Evolutionary conservation across 2,797 vertebrate species (phyloP), one percentile per base, ranked within the genome.

Genomic region (Eurystomus glaucurus): DNA sequence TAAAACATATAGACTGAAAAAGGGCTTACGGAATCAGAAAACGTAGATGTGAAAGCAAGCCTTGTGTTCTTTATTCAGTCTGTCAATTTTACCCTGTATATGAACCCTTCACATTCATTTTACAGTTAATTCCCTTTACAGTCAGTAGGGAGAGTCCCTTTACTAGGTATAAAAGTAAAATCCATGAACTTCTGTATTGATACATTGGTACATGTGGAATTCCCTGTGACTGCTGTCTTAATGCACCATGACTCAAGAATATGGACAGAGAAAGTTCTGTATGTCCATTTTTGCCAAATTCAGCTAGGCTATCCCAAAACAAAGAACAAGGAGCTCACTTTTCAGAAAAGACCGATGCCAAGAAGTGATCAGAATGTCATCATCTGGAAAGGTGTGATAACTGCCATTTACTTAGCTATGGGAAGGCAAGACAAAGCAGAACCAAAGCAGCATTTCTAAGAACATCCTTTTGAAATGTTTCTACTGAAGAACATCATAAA

Each of bases 401-500:
- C n/a, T 78, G 17, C 14, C 46, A 29, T 68, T 90, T 50, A 35
- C 15, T 37, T 54, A 61, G 13, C 65, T 71, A 14, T 22, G 22
- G 39, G 51, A 76, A 90, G 22, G 26, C 35, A 87, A 77, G 65
- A 55, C 11, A 83, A 52, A 64, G 6, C 15, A 87, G 51, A 82
- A 87, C 8, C 19, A 41, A 88, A 72, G 62, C 5, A 85, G 5
- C 39, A 64, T 61, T 90, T 93, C 48, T 85, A 61, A 71, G 52
- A 71, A 19, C 20, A 85, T 70, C 4, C 2, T 86, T 86, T 85
- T 68, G 45, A 92, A 95, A 79, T 48, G 6, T 60, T 96, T 87
- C 39, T 65, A 35, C 39, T 77, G 48, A 72, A 88, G 39, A 79
- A 61, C 2, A 0, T 70, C 64, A 92, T 93, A 82, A 97, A 96